Conservation (phyloP, 1,140 invertebrate genomes). For the Eumeta japonica region DNA sequence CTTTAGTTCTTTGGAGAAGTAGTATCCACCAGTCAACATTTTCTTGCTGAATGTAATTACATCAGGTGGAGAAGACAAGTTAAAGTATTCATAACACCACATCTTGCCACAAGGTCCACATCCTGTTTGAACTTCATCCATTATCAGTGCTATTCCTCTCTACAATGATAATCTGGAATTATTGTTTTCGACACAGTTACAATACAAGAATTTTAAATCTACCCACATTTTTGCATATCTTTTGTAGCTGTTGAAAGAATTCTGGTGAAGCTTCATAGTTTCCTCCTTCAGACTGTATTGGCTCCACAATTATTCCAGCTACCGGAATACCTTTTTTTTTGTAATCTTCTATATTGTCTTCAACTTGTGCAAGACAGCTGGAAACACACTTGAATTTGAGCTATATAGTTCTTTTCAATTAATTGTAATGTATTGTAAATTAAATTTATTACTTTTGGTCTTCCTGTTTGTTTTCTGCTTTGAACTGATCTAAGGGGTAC, state of each 20-base stretch:
- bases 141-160: conserved; percentile 73
- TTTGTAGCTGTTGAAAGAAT: conserved; percentile 88
- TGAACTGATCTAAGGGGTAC: conserved; percentile 87
- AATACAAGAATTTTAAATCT: no score
- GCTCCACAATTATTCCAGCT: conserved; percentile 93
- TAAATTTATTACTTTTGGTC: conserved; percentile 64
- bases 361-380: conserved; percentile 65
- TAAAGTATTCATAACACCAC: conserved; percentile 97
- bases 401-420: no score
- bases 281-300: conserved; percentile 97
- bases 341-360: conserved; percentile 76
- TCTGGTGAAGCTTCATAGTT: conserved; percentile 91
- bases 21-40: conserved; percentile 89
- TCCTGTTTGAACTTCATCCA: conserved; percentile 99
- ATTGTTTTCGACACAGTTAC: no score
- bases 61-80: conserved; percentile 83
- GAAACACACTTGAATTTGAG: no score
- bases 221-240: conserved; percentile 79
- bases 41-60: conserved; percentile 98
- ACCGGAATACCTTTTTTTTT: conserved; percentile 78
- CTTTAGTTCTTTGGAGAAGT: conserved; percentile 4
- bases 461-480: conserved; percentile 76
- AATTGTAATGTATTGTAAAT: no score
- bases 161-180: no score
- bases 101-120: conserved; percentile 94